Conservation (phyloP, 2,888 invertebrate genomes). For the Orthosia gracilis region DNA sequence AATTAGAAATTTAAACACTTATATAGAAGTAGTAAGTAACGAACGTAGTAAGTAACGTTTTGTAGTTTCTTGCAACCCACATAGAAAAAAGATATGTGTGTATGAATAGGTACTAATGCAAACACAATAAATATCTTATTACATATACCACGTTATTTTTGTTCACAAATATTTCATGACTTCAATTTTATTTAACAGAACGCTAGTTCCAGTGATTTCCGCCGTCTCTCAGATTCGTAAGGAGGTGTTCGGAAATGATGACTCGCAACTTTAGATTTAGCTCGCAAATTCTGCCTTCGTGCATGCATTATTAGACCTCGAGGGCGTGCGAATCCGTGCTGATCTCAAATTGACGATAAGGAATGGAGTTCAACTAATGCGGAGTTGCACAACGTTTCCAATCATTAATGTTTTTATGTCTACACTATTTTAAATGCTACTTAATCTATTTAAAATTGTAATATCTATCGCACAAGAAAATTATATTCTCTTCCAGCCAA, state of each 20-base stretch:
- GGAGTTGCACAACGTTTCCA: not conserved
- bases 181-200: conserved; percentile 44
- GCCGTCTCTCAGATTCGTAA: conserved; percentile 36
- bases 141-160: no score
- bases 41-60: no score
- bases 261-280: conserved; percentile 46
- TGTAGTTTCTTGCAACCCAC: not conserved
- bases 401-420: no score
- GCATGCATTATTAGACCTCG: conserved; percentile 40
- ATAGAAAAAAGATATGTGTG: not conserved
- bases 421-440: no score
- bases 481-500: no score
- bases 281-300: conserved; percentile 38
- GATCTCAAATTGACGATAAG: not conserved
- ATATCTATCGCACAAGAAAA: not conserved
- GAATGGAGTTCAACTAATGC: not conserved
- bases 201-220: conserved; percentile 50
- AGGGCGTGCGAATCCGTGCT: not conserved
- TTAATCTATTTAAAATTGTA: no score
- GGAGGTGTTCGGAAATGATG: conserved; percentile 47
- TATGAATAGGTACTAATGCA: no score
- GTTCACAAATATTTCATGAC: conserved; percentile 36
- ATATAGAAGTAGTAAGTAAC: not conserved
- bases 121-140: not conserved
- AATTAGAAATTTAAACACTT: not conserved